Conservation (phyloP, 2,888 invertebrate species). For the Spilarctia lutea region DNA sequence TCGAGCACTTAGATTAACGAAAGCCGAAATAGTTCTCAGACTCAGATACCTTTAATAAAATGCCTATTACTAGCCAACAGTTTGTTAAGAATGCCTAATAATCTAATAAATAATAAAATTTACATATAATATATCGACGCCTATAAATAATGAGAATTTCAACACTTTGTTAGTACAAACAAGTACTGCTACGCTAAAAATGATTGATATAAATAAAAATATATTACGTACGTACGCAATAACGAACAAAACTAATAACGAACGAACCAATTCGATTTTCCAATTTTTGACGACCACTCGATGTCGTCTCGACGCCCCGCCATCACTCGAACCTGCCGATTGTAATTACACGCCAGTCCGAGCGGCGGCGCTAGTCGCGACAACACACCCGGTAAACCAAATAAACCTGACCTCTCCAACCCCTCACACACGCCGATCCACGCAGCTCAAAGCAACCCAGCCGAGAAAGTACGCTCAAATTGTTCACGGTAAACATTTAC, state of each 20-base stretch:
- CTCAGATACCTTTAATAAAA: no score
- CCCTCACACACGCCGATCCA: conserved; percentile 31
- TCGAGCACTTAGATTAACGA: no score
- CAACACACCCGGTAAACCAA: conserved; percentile 48
- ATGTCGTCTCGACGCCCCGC: conserved; percentile 58
- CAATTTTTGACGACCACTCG: conserved; percentile 72
- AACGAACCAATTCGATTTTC: conserved; percentile 67
- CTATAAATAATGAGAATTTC: neutral
- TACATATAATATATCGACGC: no score
- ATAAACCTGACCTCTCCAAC: conserved; percentile 48
- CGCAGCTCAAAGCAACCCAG: conserved; percentile 55
- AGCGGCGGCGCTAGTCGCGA: conserved; percentile 58
- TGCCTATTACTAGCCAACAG: no score
- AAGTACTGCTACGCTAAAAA: neutral
- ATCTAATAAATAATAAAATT: no score
- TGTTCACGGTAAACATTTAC: conserved; percentile 65
- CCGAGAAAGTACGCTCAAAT: conserved; percentile 62
- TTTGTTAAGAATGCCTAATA: no score
- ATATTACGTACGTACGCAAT: conserved; percentile 30
- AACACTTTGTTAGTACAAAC: neutral
- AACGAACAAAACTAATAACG: conserved; percentile 59
- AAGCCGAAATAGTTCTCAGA: no score
- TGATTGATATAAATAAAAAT: neutral
- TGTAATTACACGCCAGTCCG: conserved; percentile 66
- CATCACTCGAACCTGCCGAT: conserved; percentile 56